phyloP scores from a whole-genome alignment of 2,113 vertebrate genomes.

The Dermatemys mawii region DNA sequence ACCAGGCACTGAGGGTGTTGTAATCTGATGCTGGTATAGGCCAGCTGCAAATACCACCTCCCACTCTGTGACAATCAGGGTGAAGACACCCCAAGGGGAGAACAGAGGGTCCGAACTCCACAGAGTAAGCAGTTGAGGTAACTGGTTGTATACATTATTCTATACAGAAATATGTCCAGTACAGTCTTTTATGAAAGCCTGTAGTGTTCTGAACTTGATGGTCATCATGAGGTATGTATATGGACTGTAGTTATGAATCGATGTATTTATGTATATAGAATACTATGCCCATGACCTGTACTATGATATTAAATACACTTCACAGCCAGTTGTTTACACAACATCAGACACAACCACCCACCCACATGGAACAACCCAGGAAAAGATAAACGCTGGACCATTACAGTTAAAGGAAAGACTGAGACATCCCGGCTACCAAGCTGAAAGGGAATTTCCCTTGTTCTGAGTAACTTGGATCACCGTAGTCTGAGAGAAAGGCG shows the following conservation, averaged over 20 bases:
- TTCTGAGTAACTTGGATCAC: too few species aligned
- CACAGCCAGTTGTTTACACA: background rate
- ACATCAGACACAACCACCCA: too few species aligned
- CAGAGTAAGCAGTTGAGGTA: background rate
- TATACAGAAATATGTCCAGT: background rate
- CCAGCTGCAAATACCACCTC: background rate
- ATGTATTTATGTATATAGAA: background rate
- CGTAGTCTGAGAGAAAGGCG: too few species aligned
- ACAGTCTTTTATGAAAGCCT: background rate
- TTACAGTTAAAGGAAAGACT: background rate
- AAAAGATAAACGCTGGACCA: background rate
- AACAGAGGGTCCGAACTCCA: background rate
- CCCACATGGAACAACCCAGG: background rate
- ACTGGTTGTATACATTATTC: background rate
- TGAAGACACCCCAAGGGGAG: background rate
- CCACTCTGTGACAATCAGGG: background rate
- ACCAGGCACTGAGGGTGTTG: background rate
- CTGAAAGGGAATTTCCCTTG: background rate
- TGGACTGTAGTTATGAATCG: background rate
- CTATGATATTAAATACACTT: background rate
- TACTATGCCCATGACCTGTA: background rate
- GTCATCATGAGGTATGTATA: background rate
- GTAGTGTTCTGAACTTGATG: background rate
- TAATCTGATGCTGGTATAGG: background rate
- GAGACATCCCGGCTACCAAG: background rate